These are phyloP conservation scores for Himalopsyche phryganea DNA, from an alignment of 1,140 invertebrate genomes.

Conservation along the genomic window DNA sequence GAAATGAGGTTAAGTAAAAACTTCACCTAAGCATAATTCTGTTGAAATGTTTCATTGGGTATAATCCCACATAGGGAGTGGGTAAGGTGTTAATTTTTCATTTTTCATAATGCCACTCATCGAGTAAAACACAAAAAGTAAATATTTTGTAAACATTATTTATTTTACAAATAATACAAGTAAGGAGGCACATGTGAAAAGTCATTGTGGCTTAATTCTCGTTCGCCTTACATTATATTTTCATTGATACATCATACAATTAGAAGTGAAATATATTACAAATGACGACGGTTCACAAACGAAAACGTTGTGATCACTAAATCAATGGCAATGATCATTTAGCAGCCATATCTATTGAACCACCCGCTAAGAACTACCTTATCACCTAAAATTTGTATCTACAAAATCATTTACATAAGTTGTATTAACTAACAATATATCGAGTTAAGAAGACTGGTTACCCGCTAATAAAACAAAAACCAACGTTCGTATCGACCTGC, in stretches of 20 bases:
- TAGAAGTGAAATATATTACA: not conserved
- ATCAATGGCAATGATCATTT: not conserved
- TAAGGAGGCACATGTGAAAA: slow-evolving; percentile 34
- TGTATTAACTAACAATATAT: not conserved
- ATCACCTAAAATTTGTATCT: not conserved
- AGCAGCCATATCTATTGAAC: not conserved
- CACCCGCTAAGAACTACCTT: too few relatives aligned
- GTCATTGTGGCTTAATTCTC: slow-evolving; percentile 15
- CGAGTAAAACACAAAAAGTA: slow-evolving; percentile 4
- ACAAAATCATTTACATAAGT: slow-evolving; percentile 1
- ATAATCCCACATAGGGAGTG: too few relatives aligned
- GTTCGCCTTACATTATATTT: not conserved
- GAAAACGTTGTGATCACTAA: not conserved
- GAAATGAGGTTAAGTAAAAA: too few relatives aligned
- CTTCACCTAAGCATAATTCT: too few relatives aligned
- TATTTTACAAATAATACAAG: slow-evolving; percentile 29
- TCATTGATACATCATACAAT: not conserved
- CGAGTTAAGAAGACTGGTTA: not conserved
- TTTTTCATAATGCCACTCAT: too few relatives aligned
- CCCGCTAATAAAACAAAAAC: not conserved
- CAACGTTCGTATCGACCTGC: not conserved
- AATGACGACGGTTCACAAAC: not conserved
- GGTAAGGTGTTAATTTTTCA: too few relatives aligned
- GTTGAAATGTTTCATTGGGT: too few relatives aligned
- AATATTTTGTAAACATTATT: slow-evolving; percentile 25